A percentile compares a stretch with the other conserved stretches of the same genome.
phyloP scores from a whole-genome alignment of 2,113 vertebrate genomes.

The Symphodus melops region DNA sequence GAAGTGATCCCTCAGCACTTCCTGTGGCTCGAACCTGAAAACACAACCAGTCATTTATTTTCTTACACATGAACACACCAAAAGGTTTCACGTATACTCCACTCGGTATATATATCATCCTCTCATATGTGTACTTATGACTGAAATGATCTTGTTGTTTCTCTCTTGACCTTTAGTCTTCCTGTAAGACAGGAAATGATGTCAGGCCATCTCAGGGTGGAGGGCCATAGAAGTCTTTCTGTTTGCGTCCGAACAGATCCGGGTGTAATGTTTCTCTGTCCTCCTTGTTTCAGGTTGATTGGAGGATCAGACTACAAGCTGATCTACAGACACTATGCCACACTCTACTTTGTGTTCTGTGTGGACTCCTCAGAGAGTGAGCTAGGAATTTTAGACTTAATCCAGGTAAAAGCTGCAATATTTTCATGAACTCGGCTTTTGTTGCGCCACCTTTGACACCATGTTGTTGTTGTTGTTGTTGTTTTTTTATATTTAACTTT shows the following conservation, averaged over 20 bases:
- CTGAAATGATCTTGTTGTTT: too few species aligned
- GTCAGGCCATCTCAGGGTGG: too few species aligned
- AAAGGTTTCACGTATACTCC: too few species aligned
- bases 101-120: too few species aligned
- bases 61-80: too few species aligned
- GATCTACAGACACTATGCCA: constrained; percentile 99
- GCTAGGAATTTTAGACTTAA: constrained; percentile 98
- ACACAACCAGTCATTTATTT: too few species aligned
- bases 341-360: constrained; percentile 99
- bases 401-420: constrained; percentile 87
- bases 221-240: too few species aligned
- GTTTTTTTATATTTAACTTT: background rate
- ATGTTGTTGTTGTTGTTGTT: background rate
- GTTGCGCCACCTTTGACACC: too few species aligned
- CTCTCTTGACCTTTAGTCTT: too few species aligned
- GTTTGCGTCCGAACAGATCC: too few species aligned
- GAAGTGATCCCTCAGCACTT: constrained; percentile 11
- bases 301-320: constrained; percentile 99
- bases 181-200: too few species aligned
- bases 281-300: constrained; percentile 88
- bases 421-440: background rate
- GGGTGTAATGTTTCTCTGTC: constrained; percentile 17
- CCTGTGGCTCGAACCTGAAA: background rate
- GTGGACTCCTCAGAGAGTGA: constrained; percentile 99
- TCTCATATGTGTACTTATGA: too few species aligned